Percentiles rank a stretch among this genome's conserved stretches.
These are phyloP conservation scores for Hypomecis punctinalis DNA, from an alignment of 2,888 invertebrate genomes.

Conservation along the genomic window DNA sequence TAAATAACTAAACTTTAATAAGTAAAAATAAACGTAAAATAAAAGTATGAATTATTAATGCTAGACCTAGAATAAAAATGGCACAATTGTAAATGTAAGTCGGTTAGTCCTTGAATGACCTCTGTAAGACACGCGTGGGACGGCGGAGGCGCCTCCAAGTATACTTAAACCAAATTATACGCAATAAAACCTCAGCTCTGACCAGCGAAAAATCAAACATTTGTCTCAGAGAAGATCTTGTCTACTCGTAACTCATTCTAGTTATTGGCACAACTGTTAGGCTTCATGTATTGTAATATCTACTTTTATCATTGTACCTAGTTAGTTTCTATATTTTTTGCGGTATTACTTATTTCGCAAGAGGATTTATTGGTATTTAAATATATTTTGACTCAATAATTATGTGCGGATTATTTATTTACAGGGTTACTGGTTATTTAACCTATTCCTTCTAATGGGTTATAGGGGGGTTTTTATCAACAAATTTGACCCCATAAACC, in stretches of 20 bases:
- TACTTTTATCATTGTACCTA: neutral
- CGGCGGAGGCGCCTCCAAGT: slow-evolving; percentile 55
- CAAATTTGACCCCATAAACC: no score
- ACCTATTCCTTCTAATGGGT: no score
- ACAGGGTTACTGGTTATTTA: no score
- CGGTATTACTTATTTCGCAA: neutral
- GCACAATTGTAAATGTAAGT: slow-evolving; percentile 45
- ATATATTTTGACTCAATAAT: no score
- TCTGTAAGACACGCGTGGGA: slow-evolving; percentile 58
- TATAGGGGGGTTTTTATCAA: no score
- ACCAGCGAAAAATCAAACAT: slow-evolving; percentile 55
- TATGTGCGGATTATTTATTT: no score
- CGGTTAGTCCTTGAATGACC: slow-evolving; percentile 65
- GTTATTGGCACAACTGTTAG: slow-evolving; percentile 15
- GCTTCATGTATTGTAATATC: neutral
- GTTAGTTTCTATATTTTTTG: neutral
- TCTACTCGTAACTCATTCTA: slow-evolving; percentile 40
- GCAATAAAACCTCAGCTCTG: slow-evolving; percentile 55
- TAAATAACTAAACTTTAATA: no score
- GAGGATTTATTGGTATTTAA: neutral
- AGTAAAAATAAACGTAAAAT: slow-evolving; percentile 11
- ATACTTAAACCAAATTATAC: slow-evolving; percentile 60
- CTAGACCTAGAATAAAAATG: slow-evolving; percentile 35
- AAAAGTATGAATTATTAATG: slow-evolving; percentile 37
- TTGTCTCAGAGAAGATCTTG: slow-evolving; percentile 50